These are phyloP conservation scores for Gambelia wislizenii DNA, from an alignment of 2,797 vertebrate genomes.

Conservation along the genomic window DNA sequence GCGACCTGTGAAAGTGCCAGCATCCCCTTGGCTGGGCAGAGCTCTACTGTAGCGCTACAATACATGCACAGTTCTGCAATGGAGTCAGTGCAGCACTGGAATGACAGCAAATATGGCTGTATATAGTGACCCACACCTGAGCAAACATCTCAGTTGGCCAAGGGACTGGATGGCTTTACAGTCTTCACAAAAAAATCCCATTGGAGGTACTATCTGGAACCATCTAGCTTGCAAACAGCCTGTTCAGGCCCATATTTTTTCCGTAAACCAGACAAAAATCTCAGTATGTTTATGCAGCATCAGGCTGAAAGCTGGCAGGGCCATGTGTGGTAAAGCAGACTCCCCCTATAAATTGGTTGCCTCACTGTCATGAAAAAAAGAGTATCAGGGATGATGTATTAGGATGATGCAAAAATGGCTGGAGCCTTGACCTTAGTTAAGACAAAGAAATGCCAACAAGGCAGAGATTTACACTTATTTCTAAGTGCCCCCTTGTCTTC, in stretches of 20 bases:
- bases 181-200: not conserved
- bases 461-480: not conserved
- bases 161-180: not conserved
- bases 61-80: not conserved
- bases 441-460: not conserved
- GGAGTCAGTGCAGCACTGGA: not conserved
- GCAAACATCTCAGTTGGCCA: not conserved
- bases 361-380: not conserved
- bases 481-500: not conserved
- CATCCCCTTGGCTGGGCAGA: constrained; percentile 10
- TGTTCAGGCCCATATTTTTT: not conserved
- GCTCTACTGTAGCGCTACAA: not conserved
- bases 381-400: no score
- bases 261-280: not conserved
- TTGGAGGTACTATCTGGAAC: not conserved
- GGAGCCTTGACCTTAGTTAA: not conserved
- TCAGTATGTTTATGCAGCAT: not conserved
- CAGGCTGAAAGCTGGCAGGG: not conserved
- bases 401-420: not conserved
- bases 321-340: not conserved
- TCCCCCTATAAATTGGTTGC: no score
- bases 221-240: not conserved
- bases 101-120: not conserved
- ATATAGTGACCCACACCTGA: not conserved
- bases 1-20: not conserved